Conservation (phyloP, 2,797 vertebrate species). For the Lateolabrax maculatus region DNA sequence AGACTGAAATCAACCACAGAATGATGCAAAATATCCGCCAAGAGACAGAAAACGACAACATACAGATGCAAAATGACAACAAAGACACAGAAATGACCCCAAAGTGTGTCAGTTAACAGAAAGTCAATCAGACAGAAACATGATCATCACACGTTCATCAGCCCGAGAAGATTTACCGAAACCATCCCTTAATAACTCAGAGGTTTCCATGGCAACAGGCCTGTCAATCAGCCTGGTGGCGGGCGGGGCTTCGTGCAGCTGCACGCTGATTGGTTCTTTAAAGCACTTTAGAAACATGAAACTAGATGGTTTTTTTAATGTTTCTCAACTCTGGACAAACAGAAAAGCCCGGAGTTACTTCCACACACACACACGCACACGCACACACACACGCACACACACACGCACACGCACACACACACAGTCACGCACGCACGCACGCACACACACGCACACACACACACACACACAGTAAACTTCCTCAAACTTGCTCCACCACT, state of each 20-base stretch:
- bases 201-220: neutral
- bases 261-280: slow-evolving; percentile 7
- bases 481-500: slow-evolving; percentile 62
- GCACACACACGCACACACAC: slow-evolving; percentile 23
- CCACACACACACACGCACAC: neutral
- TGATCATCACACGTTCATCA: too few relatives aligned
- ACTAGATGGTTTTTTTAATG: neutral
- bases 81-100: neutral
- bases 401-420: slow-evolving; percentile 19
- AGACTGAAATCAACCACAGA: neutral
- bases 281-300: neutral
- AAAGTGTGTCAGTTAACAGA: neutral
- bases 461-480: slow-evolving; percentile 51
- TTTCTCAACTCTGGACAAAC: slow-evolving; percentile 38
- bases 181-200: neutral
- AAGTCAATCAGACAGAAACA: neutral
- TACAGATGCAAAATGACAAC: too few relatives aligned
- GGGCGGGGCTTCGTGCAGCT: slow-evolving; percentile 6
- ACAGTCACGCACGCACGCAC: slow-evolving; percentile 15
- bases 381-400: slow-evolving; percentile 14
- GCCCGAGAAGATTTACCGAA: neutral
- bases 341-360: neutral
- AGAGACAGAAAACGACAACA: neutral
- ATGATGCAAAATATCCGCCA: neutral
- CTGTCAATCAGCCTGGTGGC: neutral